Percentiles rank a stretch among this genome's conserved stretches.
phyloP scores from a whole-genome alignment of 2,113 vertebrate species.

The Thalassarche chlororhynchos region DNA sequence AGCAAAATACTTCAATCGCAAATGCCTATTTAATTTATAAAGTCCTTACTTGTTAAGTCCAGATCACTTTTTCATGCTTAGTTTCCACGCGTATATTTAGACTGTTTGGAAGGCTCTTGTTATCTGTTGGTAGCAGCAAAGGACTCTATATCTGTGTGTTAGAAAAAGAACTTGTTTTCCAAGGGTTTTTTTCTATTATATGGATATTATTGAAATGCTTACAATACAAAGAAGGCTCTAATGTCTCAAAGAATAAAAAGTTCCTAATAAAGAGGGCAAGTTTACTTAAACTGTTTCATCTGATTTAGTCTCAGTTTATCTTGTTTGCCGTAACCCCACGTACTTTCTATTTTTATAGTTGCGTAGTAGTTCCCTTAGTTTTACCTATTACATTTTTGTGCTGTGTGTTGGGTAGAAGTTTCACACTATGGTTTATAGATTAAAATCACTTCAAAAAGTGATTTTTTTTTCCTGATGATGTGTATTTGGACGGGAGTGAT shows the following conservation, averaged over 20 bases:
- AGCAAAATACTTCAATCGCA: not conserved
- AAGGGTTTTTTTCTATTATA: not conserved
- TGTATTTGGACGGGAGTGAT: not conserved
- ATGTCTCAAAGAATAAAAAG: not conserved
- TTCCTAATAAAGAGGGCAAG: not conserved
- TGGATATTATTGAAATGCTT: not conserved
- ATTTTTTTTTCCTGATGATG: not conserved
- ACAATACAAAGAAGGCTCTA: not conserved
- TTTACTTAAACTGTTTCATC: not conserved
- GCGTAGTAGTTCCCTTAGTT: not conserved
- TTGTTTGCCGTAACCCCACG: fast-evolving
- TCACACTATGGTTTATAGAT: not conserved
- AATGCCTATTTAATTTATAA: not conserved
- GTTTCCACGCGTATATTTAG: not conserved
- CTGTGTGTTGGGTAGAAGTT: not conserved
- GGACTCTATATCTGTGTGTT: not conserved
- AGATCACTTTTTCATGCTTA: not conserved
- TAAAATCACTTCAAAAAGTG: not conserved
- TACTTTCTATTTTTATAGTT: not conserved
- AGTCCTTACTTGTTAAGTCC: not conserved
- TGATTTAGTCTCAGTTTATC: not conserved
- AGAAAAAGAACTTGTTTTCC: not conserved
- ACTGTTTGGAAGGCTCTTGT: not conserved
- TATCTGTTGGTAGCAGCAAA: not conserved
- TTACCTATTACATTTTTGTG: not conserved